These are phyloP conservation scores for Hylaeus volcanicus DNA, from an alignment of 1,140 invertebrate species.

Conservation along the genomic window DNA sequence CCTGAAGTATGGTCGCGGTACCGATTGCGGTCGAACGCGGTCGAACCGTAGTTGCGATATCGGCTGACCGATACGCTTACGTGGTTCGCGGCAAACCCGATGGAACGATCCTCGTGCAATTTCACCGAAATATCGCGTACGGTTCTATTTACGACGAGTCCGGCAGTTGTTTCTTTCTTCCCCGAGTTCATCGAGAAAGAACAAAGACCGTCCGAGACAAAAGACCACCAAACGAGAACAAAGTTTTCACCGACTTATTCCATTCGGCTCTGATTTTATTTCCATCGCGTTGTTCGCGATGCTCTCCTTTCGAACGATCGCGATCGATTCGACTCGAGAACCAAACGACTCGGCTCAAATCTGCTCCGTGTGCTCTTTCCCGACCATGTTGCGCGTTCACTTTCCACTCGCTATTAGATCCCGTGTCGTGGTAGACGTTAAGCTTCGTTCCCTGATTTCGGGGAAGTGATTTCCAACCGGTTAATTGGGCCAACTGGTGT, in stretches of 20 bases:
- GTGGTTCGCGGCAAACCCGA: conserved; percentile 25
- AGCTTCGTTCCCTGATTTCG: too few relatives aligned
- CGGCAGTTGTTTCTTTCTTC: neutral
- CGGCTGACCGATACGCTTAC: conserved; percentile 21
- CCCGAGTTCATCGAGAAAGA: neutral
- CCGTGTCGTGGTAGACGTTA: too few relatives aligned
- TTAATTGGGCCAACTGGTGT: too few relatives aligned
- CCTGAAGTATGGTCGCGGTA: conserved; percentile 12
- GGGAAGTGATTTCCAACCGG: too few relatives aligned
- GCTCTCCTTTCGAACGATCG: neutral
- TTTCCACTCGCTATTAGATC: too few relatives aligned
- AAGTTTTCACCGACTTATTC: conserved; percentile 20
- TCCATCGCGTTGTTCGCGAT: neutral
- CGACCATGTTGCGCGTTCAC: too few relatives aligned
- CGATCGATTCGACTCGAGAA: conserved; percentile 6
- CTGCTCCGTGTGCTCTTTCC: too few relatives aligned
- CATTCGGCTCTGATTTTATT: neutral
- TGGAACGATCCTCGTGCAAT: conserved; percentile 20
- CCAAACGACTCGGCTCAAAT: too few relatives aligned
- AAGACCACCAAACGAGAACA: neutral
- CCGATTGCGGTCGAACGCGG: conserved; percentile 28
- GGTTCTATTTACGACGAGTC: conserved; percentile 22
- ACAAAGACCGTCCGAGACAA: conserved; percentile 18
- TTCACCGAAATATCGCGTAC: conserved; percentile 22
- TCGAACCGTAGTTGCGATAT: conserved; percentile 6